These are phyloP conservation scores for Leptopilina myrica DNA, from an alignment of 2,888 invertebrate species.

Conservation along the genomic window DNA sequence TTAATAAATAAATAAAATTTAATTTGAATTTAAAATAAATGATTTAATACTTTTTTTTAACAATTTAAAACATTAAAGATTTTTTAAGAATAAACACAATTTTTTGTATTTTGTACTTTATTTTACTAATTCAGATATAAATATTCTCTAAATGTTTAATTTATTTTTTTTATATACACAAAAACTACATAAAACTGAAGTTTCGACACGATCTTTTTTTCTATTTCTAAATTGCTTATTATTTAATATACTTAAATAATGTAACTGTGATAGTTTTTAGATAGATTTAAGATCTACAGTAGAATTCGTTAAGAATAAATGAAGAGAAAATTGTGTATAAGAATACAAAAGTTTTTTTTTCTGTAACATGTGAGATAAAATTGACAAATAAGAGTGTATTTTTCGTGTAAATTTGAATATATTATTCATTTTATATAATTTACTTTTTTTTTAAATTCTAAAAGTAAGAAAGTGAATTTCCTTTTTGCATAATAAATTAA, in stretches of 20 bases:
- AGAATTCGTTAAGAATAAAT: not conserved
- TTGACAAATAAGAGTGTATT: not conserved
- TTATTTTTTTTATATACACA: constrained; percentile 32
- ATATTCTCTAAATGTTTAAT: constrained; percentile 33
- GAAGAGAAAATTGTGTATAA: not conserved
- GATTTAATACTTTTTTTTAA: too few species aligned
- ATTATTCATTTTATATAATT: not conserved
- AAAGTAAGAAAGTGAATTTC: not conserved
- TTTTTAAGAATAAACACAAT: not conserved
- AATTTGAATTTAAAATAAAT: too few species aligned
- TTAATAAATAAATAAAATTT: too few species aligned
- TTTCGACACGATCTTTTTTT: constrained; percentile 5
- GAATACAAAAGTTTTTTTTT: constrained; percentile 13
- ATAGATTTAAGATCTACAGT: not conserved
- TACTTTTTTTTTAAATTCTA: not conserved
- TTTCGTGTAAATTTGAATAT: not conserved
- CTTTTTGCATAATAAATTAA: not conserved
- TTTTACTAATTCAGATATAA: constrained; percentile 40
- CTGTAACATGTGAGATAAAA: not conserved
- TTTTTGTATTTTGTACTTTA: constrained; percentile 28
- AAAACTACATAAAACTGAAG: constrained; percentile 30
- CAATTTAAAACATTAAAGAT: too few species aligned
- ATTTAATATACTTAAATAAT: not conserved
- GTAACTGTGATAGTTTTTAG: constrained; percentile 9
- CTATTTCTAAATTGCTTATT: constrained; percentile 15